Evolutionary conservation across 2,888 invertebrate species (phyloP), one percentile per base, ranked within the genome.

Genomic region (Pachydiplax longipennis): DNA sequence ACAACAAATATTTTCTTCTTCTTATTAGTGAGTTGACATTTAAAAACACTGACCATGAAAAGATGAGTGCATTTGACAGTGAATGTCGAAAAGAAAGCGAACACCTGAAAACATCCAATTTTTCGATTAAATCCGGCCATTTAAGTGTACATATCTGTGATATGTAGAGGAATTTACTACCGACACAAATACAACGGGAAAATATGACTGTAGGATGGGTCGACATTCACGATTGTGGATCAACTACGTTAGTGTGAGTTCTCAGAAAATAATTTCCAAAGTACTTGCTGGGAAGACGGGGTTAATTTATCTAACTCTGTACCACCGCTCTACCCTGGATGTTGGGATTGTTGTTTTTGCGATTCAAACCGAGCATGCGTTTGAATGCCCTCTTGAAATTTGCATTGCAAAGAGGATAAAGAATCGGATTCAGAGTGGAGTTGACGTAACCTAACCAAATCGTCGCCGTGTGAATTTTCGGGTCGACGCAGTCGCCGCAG

Each of bases 371-470:
- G 82, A 93, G 91, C 93, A 93, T 93, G 83, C 93, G 92, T 91
- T 93, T 92, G 91, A 93, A 94, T 10, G 94, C 94, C 53, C 94
- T 92, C 82, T 94, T 93, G 92, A 95, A 95, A 91, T 94, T 94
- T 22, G 93, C 93, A 92, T 95, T 95, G 92, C 95, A 95, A 81
- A 95, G 92, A 10, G 95, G 94, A 92, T 95, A 95, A 12, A 95
- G 93, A 91, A 95, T 93, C 1, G 95, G 95, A 92, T 95, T 95
- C 73, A 95, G 93, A 2, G 95, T 94, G 2, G 94, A 94, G 92
- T 95, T 95, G 80, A 95, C 93, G 92, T 95, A 95, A 3, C 95
- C 95, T 0, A 95, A 93, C 95, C 95, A 95, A 37, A 94, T 94
- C 92, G 94, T 93, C 4, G 94, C 94, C 35, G 94, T 94, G 92